Base-by-base conservation (phyloP, 2,797 vertebrate genomes). In the Molothrus ater region DNA sequence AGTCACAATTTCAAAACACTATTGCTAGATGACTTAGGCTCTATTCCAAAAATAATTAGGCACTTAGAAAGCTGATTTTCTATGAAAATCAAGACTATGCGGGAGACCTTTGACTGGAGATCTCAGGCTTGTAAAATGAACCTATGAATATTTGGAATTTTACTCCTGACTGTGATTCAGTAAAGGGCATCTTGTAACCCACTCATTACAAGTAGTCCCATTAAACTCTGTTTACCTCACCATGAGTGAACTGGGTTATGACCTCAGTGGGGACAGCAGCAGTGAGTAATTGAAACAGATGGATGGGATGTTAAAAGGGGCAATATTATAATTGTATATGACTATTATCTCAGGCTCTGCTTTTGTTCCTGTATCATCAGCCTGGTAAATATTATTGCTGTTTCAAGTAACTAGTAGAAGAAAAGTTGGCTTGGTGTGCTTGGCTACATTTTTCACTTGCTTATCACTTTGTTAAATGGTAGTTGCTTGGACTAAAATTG, bases 191-290 rank as follows among this genome's bases (percentile, higher is more conserved):
- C 42, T 69, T 80, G 69, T 80, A 92, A 85, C 40, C 31, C 45
- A 48, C 36, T 91, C 64, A 42, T 83, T 72, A 25, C 57, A 87
- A 91, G 40, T 48, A 71, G 61, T 83, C 34, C 72, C n/a, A 69
- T 93, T 96, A 80, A 92, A 83, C 20, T 74, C 9, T 94, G 64
- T 97, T 97, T 94, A 92, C 40, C 81, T 92, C 89, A 83, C 47
- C 38, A 40, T 79, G 81, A 93, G 79, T 88, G 91, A 86, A 45
- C 54, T 83, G 57, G 72, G 28, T 87, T 91, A 85, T 63, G 69
- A 85, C 86, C 72, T 93, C 85, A 85, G 29, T 11, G 53, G 24
- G 79, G 81, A 93, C 78, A 89, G 47, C 56, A 80, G 36, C 15
- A 83, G 22, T 84, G 80, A 96, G 40, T 86, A 90, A 91, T 32